Evolutionary conservation across 2,797 vertebrate species (phyloP), one percentile per base, ranked within the genome.

Genomic region (Peromyscus melanophrys): DNA sequence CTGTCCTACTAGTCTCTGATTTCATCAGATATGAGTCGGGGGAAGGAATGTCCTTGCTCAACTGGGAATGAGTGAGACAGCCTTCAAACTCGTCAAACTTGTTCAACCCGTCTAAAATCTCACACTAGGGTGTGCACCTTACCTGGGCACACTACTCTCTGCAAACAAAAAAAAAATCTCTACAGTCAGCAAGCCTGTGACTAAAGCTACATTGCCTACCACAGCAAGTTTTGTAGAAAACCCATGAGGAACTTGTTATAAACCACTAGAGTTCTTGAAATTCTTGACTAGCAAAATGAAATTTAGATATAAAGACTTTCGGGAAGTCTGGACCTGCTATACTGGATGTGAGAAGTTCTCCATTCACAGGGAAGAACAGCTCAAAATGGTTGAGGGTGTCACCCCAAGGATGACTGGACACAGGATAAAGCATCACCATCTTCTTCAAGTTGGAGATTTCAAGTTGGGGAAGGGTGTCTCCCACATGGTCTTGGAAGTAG

Each of bases 71-170:
- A 97, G 92, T 96, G 90, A 98, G 92, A 76, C 27, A 96, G 96
- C 65, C 96, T 90, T 84, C 97, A 95, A 98, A 98, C 98, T 57
- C 81, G 98, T 83, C 93, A 61, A 95, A 96, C 98, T 4, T 0
- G 86, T 40, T 75, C 25, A 73, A 31, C 86, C 73, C 92, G 98
- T 90, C 98, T 93, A 63, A 65, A 89, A 97, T 99, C 98, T 98
- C 98, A 98, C 92, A 94, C 94, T 97, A 37, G 91, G 95, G 94
- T 43, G 34, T 97, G 94, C 86, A 93, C 92, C 85, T 97, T 88
- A 86, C 90, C 97, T 97, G 92, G 96, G 89, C 43, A 69, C 95
- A 96, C 96, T 94, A 96, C 6, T 96, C 83, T 84, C 43, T 80
- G 86, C 57, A 7, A 8, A 25, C 6, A 61, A 61, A 61, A 65